Evolutionary conservation across 1,140 invertebrate genomes (phyloP), one percentile per base, ranked within the genome.

Genomic region (Brachionus angularis): DNA sequence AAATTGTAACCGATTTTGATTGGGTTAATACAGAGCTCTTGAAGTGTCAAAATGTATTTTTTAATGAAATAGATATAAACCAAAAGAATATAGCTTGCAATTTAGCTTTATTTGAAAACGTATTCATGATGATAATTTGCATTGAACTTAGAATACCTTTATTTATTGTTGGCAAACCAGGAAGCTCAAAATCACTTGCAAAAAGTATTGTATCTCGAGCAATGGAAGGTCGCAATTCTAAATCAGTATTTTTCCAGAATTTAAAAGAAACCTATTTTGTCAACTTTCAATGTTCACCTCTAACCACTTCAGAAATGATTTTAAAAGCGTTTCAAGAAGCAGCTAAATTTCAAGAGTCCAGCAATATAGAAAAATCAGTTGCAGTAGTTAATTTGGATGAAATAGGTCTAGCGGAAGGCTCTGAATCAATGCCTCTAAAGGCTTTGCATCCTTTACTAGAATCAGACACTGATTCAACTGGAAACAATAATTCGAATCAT

Each of bases 131-230:
- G 77, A 74, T 79, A 14, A 67, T 77, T 8, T 79, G 78, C 55
- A 77, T 79, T 47, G 76, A 78, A 47, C 62, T 76, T 12, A 62
- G 75, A 7, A 77, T 79, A 10, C 78, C 78, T 7, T 71, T 79
- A n/a, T 79, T 79, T 70, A 70, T 79, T 39, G 76, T 78, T 18
- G 78, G 78, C 10, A 79, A 78, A 73, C 79, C 79, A 36, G 79
- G 79, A 10, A 78, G 77, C 55, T 78, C 77, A 12, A 80, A 80
- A 71, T 80, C 78, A 21, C 73, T 78, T 49, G 76, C 78, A 5
- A 78, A 77, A 39, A 75, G 75, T 18, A 76, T 79, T 49, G 77
- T 79, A 7, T 64, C 71, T 12, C 76, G 78, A 73, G 76, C 75
- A 33, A 78, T 79, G 77, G 75, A 77, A 61, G 78, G 77, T 53